These are phyloP conservation scores for Thalassoma bifasciatum DNA, from an alignment of 2,113 vertebrate species.

Conservation along the genomic window DNA sequence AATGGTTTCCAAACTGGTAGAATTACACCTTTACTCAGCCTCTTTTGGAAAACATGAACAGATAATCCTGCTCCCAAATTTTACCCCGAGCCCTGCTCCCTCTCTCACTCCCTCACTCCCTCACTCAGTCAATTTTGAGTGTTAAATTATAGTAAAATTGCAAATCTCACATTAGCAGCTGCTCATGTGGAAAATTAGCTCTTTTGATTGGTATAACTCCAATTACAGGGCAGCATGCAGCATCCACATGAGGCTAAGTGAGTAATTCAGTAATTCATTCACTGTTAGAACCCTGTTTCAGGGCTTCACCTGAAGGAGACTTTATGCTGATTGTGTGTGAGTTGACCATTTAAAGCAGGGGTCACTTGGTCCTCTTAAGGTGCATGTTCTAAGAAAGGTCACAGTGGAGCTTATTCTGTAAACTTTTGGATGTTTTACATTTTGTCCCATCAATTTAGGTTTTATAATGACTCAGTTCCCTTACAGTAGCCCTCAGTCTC, in stretches of 20 bases:
- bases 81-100: too few relatives aligned
- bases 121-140: constrained; percentile 25
- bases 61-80: neutral
- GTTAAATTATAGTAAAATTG: constrained; percentile 45
- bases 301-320: neutral
- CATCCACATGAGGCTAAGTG: neutral
- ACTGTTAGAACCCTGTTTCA: constrained; percentile 2
- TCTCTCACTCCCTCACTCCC: constrained; percentile 1
- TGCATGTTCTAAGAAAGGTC: too few relatives aligned
- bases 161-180: constrained; percentile 57
- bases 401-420: too few relatives aligned
- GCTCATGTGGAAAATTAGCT: constrained; percentile 72
- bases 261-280: constrained; percentile 37
- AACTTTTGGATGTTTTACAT: too few relatives aligned
- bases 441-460: too few relatives aligned
- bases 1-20: too few relatives aligned
- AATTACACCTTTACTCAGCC: too few relatives aligned
- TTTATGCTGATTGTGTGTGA: neutral
- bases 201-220: constrained; percentile 58
- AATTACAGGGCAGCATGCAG: constrained; percentile 44
- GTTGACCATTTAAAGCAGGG: neutral
- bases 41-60: too few relatives aligned
- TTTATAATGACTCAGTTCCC: too few relatives aligned
- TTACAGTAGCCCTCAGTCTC: too few relatives aligned
- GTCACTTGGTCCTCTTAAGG: too few relatives aligned